Conservation (phyloP, 2,888 invertebrate genomes). For the Agriopis marginaria region DNA sequence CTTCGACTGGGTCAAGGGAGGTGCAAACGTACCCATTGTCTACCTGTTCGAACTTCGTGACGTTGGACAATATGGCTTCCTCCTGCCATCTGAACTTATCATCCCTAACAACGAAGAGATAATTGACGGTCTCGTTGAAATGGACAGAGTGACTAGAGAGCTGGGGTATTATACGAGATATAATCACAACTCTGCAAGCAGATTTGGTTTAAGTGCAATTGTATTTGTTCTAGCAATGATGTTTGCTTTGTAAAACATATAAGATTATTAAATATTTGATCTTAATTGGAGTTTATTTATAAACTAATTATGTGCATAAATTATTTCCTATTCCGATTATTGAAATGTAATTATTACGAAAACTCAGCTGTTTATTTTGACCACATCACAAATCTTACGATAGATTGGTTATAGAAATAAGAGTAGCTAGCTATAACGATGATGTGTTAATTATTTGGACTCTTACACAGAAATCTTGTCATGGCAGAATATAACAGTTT, state of each 20-base stretch:
- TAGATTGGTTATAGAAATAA: too few species aligned
- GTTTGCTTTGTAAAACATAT: slow-evolving; percentile 43
- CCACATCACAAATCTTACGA: too few species aligned
- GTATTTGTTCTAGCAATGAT: slow-evolving; percentile 40
- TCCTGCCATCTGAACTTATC: slow-evolving; percentile 84
- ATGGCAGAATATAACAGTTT: too few species aligned
- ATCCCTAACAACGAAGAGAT: slow-evolving; percentile 87
- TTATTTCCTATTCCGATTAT: too few species aligned
- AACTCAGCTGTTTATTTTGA: too few species aligned
- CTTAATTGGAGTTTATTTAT: slow-evolving; percentile 5
- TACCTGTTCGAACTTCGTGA: slow-evolving; percentile 88
- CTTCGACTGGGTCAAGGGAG: slow-evolving; percentile 87
- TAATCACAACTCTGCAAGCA: slow-evolving; percentile 42
- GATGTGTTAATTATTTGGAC: too few species aligned
- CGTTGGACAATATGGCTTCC: slow-evolving; percentile 84
- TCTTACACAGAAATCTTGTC: too few species aligned
- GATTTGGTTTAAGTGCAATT: slow-evolving; percentile 46
- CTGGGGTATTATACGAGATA: slow-evolving; percentile 61
- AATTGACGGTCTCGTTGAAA: slow-evolving; percentile 84
- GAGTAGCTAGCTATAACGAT: too few species aligned
- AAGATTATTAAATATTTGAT: background rate
- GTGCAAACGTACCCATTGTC: slow-evolving; percentile 81
- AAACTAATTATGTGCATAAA: background rate
- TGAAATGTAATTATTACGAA: too few species aligned
- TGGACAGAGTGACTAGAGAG: slow-evolving; percentile 68